phyloP scores from a whole-genome alignment of 2,113 vertebrate species.

The Vulpes ferrilata region DNA sequence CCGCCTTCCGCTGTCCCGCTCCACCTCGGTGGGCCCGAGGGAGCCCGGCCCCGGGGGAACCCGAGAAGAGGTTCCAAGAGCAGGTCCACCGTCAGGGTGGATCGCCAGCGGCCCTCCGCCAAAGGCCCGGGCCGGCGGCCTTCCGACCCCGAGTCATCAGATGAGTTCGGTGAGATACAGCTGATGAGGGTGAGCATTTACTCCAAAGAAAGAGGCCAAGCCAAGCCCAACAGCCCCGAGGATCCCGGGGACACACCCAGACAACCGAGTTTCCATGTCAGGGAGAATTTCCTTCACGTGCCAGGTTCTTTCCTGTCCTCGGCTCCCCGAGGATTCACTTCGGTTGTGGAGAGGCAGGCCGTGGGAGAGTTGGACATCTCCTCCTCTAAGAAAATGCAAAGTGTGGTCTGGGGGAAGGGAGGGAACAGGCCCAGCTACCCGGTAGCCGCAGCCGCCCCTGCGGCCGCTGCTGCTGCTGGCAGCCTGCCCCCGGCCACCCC shows the following conservation, averaged over 20 bases:
- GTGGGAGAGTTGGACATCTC: not conserved
- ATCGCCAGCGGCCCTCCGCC: rapidly evolving
- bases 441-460: not conserved
- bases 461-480: no score
- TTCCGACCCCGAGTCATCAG: not conserved
- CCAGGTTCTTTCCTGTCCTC: not conserved
- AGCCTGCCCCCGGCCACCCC: not conserved
- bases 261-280: not conserved
- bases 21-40: not conserved
- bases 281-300: not conserved
- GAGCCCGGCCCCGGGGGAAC: not conserved
- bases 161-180: not conserved
- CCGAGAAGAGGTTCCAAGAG: not conserved
- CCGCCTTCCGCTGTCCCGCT: rapidly evolving
- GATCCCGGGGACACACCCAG: not conserved
- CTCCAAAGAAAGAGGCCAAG: not conserved
- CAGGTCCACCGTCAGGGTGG: rapidly evolving
- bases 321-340: not conserved
- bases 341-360: not conserved
- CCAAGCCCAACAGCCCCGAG: no score
- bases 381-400: not conserved
- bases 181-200: not conserved
- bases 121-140: rapidly evolving
- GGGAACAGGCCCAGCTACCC: not conserved
- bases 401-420: not conserved